A percentile compares a stretch with the other conserved stretches of the same genome.
Evolutionary conservation across 2,888 invertebrate species (phyloP).

Genomic region (Falcaria lacertinaria): DNA sequence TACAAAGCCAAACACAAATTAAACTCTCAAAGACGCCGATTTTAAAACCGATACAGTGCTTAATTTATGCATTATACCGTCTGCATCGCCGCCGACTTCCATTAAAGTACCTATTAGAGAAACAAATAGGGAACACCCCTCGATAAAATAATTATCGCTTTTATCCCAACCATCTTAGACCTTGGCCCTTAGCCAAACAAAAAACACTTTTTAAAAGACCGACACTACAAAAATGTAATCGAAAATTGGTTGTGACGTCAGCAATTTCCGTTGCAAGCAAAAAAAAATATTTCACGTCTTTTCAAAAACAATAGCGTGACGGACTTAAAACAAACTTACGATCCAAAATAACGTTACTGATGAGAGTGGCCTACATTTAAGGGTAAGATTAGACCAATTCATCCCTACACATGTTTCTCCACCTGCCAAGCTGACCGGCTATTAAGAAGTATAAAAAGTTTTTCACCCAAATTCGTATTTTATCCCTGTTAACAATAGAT

Average conservation of each 20-base stretch:
- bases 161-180: constrained; percentile 55
- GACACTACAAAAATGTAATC: constrained; percentile 62
- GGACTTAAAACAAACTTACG: constrained; percentile 69
- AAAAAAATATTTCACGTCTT: constrained; percentile 48
- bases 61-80: constrained; percentile 65
- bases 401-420: constrained; percentile 57
- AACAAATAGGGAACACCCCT: constrained; percentile 74
- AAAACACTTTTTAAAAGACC: constrained; percentile 49
- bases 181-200: constrained; percentile 43
- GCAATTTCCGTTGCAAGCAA: constrained; percentile 28
- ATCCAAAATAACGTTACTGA: constrained; percentile 40
- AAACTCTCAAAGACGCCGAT: constrained; percentile 29
- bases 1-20: constrained; percentile 15
- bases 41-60: constrained; percentile 40
- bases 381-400: constrained; percentile 38
- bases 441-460: constrained; percentile 41
- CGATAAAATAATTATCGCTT: constrained; percentile 78
- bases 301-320: constrained; percentile 63
- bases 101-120: constrained; percentile 76
- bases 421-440: constrained; percentile 63
- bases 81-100: constrained; percentile 56
- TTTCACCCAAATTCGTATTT: constrained; percentile 34
- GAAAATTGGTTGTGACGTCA: constrained; percentile 39
- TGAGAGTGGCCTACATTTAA: constrained; percentile 48
- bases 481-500: constrained; percentile 45